Evolutionary conservation across 1,140 invertebrate genomes (phyloP).

Genomic region (Fopius arisanus): DNA sequence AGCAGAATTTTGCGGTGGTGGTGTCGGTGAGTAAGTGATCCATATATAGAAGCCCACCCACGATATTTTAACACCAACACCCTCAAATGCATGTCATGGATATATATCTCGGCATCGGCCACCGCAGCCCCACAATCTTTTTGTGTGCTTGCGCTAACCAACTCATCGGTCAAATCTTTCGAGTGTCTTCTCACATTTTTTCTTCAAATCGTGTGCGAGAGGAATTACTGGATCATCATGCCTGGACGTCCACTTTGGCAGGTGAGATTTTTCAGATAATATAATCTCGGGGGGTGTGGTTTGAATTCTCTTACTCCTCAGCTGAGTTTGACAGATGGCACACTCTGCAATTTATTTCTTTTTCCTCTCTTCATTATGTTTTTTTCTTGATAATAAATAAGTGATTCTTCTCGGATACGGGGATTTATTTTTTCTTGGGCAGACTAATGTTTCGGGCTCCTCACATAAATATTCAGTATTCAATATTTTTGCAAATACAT

Average conservation of each 20-base stretch:
- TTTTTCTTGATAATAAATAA: neutral
- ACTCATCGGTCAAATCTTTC: neutral
- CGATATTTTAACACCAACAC: slow-evolving; percentile 47
- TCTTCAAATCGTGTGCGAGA: neutral
- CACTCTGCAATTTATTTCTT: slow-evolving; percentile 5
- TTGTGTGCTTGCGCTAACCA: slow-evolving; percentile 48
- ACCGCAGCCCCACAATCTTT: slow-evolving; percentile 50
- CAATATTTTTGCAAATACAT: too few species aligned
- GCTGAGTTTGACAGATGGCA: slow-evolving; percentile 31
- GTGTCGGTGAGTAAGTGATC: slow-evolving; percentile 53
- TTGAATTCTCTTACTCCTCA: slow-evolving; percentile 15
- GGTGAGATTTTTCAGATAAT: slow-evolving; percentile 41
- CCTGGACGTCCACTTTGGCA: slow-evolving; percentile 61
- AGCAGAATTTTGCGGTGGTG: neutral
- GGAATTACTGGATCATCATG: slow-evolving; percentile 41
- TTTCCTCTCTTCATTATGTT: neutral
- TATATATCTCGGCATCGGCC: slow-evolving; percentile 53
- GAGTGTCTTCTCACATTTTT: neutral
- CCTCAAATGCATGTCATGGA: slow-evolving; percentile 48
- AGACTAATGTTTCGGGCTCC: too few species aligned
- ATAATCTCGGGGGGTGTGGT: neutral
- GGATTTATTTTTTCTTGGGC: too few species aligned
- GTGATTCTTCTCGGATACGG: neutral
- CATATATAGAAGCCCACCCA: slow-evolving; percentile 57
- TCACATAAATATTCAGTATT: too few species aligned